A percentile compares a stretch with the other conserved stretches of the same genome.
Evolutionary conservation across 2,888 invertebrate genomes (phyloP).

Genomic region (Agonopterix arenella): DNA sequence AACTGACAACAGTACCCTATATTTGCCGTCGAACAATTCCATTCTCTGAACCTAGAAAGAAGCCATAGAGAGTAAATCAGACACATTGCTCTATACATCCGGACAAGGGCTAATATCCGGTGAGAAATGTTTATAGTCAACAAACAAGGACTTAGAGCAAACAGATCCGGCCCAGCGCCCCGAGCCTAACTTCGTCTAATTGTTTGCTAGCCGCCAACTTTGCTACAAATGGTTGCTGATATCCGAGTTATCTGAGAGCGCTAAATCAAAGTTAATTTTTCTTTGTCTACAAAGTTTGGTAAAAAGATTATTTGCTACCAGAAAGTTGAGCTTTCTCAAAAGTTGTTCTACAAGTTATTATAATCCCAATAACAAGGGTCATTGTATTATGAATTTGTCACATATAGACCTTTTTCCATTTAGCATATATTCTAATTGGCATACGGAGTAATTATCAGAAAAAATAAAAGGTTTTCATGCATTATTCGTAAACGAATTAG

Average conservation of each 20-base stretch:
- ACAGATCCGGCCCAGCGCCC: conserved; percentile 35
- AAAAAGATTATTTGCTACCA: too few relatives aligned
- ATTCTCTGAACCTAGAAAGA: conserved; percentile 19
- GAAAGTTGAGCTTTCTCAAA: too few relatives aligned
- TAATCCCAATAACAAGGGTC: too few relatives aligned
- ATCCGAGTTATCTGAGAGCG: conserved; percentile 24
- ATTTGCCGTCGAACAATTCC: conserved; percentile 13
- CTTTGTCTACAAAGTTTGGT: not conserved
- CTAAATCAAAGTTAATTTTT: conserved; percentile 16
- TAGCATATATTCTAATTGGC: too few relatives aligned
- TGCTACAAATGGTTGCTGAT: conserved; percentile 40
- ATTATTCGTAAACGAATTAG: too few relatives aligned
- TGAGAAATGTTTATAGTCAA: conserved; percentile 52
- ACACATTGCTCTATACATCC: conserved; percentile 54
- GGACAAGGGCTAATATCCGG: conserved; percentile 66
- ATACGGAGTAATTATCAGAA: too few relatives aligned
- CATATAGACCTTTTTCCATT: too few relatives aligned
- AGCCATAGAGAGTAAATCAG: conserved; percentile 32
- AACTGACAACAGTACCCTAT: conserved; percentile 12
- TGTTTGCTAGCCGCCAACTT: conserved; percentile 47
- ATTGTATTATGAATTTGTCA: too few relatives aligned
- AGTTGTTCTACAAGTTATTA: too few relatives aligned
- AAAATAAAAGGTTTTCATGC: too few relatives aligned
- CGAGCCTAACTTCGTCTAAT: conserved; percentile 48
- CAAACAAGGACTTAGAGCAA: conserved; percentile 57